Evolutionary conservation across 2,888 invertebrate species (phyloP).

Genomic region (Phragmatobia fuliginosa): DNA sequence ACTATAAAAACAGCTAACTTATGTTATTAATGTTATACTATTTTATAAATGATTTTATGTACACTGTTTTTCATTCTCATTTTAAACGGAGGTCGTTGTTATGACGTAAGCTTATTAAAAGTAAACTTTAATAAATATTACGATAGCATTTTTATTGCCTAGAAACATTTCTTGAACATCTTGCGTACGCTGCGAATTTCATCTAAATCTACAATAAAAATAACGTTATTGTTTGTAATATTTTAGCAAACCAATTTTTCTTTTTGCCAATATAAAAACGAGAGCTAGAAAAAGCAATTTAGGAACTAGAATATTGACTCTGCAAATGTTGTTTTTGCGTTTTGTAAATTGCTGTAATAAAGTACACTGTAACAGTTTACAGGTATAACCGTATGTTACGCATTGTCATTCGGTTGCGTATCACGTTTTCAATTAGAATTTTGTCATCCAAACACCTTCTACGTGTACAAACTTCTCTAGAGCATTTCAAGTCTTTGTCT

Average conservation of each 20-base stretch:
- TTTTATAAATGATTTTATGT: no score
- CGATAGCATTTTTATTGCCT: not conserved
- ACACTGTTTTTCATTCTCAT: no score
- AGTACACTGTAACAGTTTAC: constrained; percentile 13
- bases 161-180: not conserved
- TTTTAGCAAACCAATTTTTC: not conserved
- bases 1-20: not conserved
- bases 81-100: no score
- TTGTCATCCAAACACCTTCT: constrained; percentile 39
- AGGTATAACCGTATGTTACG: constrained; percentile 19
- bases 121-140: no score
- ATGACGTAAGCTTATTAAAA: no score
- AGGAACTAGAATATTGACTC: not conserved
- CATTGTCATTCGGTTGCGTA: constrained; percentile 16
- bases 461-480: constrained; percentile 10
- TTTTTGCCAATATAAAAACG: constrained; percentile 1
- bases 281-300: constrained; percentile 2
- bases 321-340: constrained; percentile 11
- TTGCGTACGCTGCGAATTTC: not conserved
- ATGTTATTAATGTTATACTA: no score
- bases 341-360: constrained; percentile 19
- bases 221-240: not conserved
- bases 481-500: constrained; percentile 10
- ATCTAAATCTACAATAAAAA: not conserved
- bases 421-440: constrained; percentile 51